Conservation (phyloP, 2,113 vertebrate genomes). For the Lagopus leucura region DNA sequence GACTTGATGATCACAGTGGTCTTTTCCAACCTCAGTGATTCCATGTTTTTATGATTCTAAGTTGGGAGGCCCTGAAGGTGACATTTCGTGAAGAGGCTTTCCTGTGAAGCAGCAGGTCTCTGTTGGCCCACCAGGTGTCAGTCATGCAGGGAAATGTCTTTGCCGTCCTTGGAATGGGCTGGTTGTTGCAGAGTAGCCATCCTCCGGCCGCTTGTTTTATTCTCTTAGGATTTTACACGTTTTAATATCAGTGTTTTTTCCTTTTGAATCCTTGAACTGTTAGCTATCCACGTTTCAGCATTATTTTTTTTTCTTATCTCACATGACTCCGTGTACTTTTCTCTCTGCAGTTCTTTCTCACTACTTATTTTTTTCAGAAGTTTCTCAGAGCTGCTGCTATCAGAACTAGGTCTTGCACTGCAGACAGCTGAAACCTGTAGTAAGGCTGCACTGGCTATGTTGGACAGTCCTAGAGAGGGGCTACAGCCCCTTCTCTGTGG, state of each 20-base stretch:
- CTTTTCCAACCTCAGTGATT: too few species aligned
- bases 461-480: neutral
- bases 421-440: neutral
- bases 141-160: neutral
- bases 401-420: neutral
- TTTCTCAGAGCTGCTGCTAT: neutral
- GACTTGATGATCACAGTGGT: too few species aligned
- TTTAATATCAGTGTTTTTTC: neutral
- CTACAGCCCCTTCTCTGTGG: neutral
- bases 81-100: neutral
- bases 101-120: neutral
- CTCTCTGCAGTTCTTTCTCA: neutral
- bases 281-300: neutral
- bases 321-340: neutral
- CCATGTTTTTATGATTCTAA: neutral
- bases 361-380: neutral
- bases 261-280: neutral
- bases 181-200: neutral
- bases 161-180: neutral
- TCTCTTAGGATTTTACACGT: neutral
- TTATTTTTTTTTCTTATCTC: neutral
- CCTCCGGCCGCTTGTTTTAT: neutral
- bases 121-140: neutral
- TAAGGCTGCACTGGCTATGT: accelerated
- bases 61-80: neutral